phyloP scores from a whole-genome alignment of 2,113 vertebrate species.

The Mionectes macconnelli region DNA sequence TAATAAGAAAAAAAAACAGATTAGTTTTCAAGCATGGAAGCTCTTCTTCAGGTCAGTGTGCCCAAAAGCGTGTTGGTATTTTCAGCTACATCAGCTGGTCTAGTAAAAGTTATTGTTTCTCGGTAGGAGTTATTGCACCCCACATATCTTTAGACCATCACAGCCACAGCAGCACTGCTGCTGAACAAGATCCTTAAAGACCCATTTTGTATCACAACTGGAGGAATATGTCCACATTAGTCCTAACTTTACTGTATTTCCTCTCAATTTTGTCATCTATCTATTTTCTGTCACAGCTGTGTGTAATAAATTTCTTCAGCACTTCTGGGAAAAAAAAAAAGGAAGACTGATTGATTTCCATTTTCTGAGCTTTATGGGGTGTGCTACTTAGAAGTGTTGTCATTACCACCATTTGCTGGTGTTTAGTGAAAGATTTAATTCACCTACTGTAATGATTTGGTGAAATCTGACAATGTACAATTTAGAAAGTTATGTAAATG shows the following conservation, averaged over 20 bases:
- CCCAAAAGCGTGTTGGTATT: not conserved
- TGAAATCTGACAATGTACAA: conserved; percentile 26
- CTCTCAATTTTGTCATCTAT: conserved; percentile 39
- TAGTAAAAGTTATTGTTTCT: conserved; percentile 23
- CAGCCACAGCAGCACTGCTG: not conserved
- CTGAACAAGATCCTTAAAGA: not conserved
- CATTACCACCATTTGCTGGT: conserved; percentile 21
- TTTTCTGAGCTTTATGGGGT: conserved; percentile 47
- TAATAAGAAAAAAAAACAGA: not conserved
- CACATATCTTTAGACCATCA: conserved; percentile 7
- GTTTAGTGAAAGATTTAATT: conserved; percentile 53
- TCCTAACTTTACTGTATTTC: conserved; percentile 33
- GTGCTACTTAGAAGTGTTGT: conserved; percentile 30
- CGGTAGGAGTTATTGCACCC: conserved; percentile 7
- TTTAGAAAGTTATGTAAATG: conserved; percentile 41
- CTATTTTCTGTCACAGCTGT: conserved; percentile 57
- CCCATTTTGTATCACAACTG: not conserved
- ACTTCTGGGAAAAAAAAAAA: not conserved
- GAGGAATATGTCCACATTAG: not conserved
- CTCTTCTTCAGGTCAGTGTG: not conserved
- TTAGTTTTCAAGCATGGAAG: not conserved
- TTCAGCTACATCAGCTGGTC: conserved; percentile 23
- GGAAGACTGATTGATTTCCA: conserved; percentile 40
- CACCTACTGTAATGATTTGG: conserved; percentile 34
- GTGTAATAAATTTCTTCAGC: conserved; percentile 44